These are phyloP conservation scores for Drosophila conformis DNA, from an alignment of 2,888 invertebrate species.

Conservation along the genomic window DNA sequence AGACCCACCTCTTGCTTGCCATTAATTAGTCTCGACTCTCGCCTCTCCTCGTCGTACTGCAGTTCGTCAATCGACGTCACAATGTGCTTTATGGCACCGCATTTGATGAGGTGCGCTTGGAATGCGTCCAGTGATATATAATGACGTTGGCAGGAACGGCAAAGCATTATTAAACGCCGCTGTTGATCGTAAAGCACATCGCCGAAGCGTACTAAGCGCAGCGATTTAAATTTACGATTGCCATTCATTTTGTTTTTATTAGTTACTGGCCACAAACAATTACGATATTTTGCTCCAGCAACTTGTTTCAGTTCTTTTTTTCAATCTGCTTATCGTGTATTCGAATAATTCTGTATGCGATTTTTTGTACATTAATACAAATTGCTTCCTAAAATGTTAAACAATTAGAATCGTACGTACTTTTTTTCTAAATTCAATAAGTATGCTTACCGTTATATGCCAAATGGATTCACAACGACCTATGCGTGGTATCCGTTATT, in stretches of 20 bases:
- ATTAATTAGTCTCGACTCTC: conserved; percentile 51
- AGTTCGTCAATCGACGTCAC: conserved; percentile 42
- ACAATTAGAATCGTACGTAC: neutral
- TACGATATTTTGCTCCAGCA: neutral
- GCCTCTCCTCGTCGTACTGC: conserved; percentile 54
- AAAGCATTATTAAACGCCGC: conserved; percentile 64
- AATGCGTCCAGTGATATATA: conserved; percentile 62
- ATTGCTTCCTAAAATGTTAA: neutral
- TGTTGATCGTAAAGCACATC: conserved; percentile 76
- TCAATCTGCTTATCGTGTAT: neutral
- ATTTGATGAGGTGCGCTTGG: conserved; percentile 65
- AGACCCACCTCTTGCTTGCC: conserved; percentile 68
- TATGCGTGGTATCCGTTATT: neutral
- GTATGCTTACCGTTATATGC: conserved; percentile 1
- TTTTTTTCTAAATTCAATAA: neutral
- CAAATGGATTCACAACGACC: neutral
- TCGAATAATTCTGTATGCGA: neutral
- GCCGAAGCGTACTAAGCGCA: conserved; percentile 70
- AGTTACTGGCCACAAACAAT: neutral
- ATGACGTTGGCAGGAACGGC: conserved; percentile 71
- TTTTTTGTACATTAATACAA: neutral
- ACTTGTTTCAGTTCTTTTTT: neutral
- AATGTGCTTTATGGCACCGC: conserved; percentile 61
- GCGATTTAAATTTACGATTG: conserved; percentile 40
- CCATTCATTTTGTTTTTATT: conserved; percentile 57